These are phyloP conservation scores for Chelmon rostratus DNA, from an alignment of 2,797 vertebrate genomes.

Conservation along the genomic window DNA sequence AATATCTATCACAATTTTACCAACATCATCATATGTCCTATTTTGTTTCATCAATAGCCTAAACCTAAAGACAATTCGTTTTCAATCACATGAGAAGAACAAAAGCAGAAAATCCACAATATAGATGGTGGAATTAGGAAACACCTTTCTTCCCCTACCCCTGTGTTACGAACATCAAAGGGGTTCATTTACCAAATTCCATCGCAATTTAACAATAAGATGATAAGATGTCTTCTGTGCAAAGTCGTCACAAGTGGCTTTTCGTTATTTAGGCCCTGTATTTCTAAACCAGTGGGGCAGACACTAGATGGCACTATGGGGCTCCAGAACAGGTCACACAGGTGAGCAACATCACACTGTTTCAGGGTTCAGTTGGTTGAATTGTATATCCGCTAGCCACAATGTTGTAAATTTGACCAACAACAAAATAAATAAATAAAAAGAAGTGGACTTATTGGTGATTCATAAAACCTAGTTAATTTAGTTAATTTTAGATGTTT, in stretches of 20 bases:
- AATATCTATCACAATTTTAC: background rate
- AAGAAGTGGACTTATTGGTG: too few species aligned
- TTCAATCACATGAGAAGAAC: background rate
- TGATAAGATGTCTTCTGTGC: background rate
- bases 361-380: background rate
- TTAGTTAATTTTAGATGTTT: background rate
- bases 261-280: background rate
- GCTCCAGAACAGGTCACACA: background rate
- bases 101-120: background rate
- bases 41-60: background rate
- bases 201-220: background rate
- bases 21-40: background rate
- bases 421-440: too few species aligned
- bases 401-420: too few species aligned
- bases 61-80: background rate
- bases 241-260: background rate
- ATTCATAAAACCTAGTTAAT: background rate
- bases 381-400: too few species aligned
- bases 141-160: too few species aligned
- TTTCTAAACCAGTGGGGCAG: background rate
- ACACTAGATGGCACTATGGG: constrained; percentile 24
- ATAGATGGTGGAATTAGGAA: background rate
- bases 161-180: too few species aligned
- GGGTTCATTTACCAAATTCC: background rate
- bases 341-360: background rate